Percentiles rank a stretch among this genome's conserved stretches.
Evolutionary conservation across 2,113 vertebrate genomes (phyloP).

Genomic region (Psittacula cyanocephala): DNA sequence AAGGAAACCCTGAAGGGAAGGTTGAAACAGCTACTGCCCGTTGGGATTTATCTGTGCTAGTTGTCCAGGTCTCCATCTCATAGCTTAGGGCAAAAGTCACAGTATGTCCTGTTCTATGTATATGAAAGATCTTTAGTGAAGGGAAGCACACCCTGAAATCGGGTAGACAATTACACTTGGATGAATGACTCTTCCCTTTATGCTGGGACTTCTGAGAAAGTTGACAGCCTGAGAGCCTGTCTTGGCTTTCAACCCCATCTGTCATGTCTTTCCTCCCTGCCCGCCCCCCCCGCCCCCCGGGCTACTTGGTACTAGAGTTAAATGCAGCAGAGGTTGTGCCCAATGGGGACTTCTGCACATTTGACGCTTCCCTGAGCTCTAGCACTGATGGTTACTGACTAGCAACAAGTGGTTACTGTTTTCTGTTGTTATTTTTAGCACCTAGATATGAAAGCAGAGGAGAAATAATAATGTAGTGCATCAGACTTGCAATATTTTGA

Average conservation of each 20-base stretch:
- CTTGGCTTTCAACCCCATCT: neutral
- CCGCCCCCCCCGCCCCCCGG: accelerated
- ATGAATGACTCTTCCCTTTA: neutral
- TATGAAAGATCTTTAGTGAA: neutral
- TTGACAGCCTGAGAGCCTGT: neutral
- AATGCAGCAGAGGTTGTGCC: neutral
- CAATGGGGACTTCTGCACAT: neutral
- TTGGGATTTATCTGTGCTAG: neutral
- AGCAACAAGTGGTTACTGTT: neutral
- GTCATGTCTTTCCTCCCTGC: no score
- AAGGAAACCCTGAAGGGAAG: neutral
- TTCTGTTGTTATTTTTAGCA: slow-evolving; percentile 19
- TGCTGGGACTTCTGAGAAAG: neutral
- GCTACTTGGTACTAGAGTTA: neutral
- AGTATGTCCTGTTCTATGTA: neutral
- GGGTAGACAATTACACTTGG: neutral
- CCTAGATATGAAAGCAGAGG: neutral
- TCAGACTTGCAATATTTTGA: neutral
- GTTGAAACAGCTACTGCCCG: neutral
- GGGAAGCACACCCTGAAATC: neutral
- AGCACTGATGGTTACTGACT: neutral
- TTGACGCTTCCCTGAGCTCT: neutral
- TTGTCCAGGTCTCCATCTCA: neutral
- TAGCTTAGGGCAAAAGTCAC: neutral
- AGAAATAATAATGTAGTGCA: neutral